Conservation (phyloP, 2,888 invertebrate species). For the Melipona bicolor region DNA sequence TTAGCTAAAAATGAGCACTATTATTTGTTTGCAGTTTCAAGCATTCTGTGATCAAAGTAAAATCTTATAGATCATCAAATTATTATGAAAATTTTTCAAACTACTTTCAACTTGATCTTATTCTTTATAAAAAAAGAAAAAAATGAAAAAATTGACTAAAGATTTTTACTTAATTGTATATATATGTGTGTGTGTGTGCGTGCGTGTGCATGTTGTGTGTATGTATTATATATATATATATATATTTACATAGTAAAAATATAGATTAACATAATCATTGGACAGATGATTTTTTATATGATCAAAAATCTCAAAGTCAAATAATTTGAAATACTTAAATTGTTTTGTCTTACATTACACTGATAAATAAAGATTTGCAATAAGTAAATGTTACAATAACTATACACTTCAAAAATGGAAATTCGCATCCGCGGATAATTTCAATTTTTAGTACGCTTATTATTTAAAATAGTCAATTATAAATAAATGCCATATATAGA, state of each 20-base stretch:
- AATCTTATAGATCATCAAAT: neutral
- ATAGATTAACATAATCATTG: constrained; percentile 56
- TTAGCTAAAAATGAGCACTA: constrained; percentile 2
- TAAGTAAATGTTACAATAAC: constrained; percentile 41
- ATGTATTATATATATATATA: neutral
- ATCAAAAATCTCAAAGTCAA: constrained; percentile 1
- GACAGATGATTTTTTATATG: constrained; percentile 25
- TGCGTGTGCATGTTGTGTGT: neutral
- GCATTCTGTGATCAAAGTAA: neutral
- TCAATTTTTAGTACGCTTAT: constrained; percentile 30
- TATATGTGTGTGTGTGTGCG: neutral
- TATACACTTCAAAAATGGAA: constrained; percentile 50
- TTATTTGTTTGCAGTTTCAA: constrained; percentile 3
- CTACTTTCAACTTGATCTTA: constrained; percentile 14
- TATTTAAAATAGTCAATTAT: constrained; percentile 33
- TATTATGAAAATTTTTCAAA: constrained; percentile 8
- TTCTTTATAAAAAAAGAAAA: neutral
- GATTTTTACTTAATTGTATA: constrained; percentile 35
- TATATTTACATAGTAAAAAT: constrained; percentile 65
- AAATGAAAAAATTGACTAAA: constrained; percentile 41
- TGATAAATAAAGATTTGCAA: constrained; percentile 50
- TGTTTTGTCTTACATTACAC: constrained; percentile 23
- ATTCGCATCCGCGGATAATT: constrained; percentile 25
- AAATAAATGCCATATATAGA: constrained; percentile 50
- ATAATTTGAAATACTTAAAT: constrained; percentile 27